Base-by-base conservation (phyloP, 53 echinoderm and acorn worm species). In the Holothuria scabra region DNA sequence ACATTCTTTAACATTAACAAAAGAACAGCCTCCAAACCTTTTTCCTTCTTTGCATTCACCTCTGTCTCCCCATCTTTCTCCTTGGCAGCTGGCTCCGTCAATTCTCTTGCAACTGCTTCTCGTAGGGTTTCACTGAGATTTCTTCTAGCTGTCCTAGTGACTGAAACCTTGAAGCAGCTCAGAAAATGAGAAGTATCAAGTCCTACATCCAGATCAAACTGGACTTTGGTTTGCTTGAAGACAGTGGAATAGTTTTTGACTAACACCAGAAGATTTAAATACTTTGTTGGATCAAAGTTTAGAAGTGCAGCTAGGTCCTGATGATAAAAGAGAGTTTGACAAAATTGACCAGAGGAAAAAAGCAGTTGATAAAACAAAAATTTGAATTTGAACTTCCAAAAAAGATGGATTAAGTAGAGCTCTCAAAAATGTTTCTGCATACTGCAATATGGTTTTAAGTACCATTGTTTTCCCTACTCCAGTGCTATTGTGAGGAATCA, bases 101-200 rank as follows among this genome's bases (percentile, higher is more conserved):
- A 18, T 52, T 52, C 52, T 16, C 52, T 52, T 16, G 52, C 52
- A 52, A 18, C 52, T 52, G 52, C 18, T 52, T 52, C 52, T 52
- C 52, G 14, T 0, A 52, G 52, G 52, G 52, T 52, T 52, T 52
- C 52, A 52, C 52, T 18, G 14, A 52, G 52, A 21, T 56, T 20
- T 57, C 78, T 29, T 31, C 78, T 78, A 5, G 78, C 64, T 64
- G 21, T 64, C n/a, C 59, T 65, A 12, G 41, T 83, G 46, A 91
- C 91, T 21, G 66, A 82, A 59, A 88, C 85, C 68, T 91, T 86
- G 82, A 99, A 99, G 87, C 99, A 99, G 68, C 94, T 80, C 12
- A 99, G 72, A 76, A 99, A 99, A n/a, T 89, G 83, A 3, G 99
- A 49, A 1, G 91, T 87, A 56, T 99, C 94, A 76, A 99, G 85